Evolutionary conservation across 2,888 invertebrate genomes (phyloP).

Genomic region (Apomyelois bistriatella): DNA sequence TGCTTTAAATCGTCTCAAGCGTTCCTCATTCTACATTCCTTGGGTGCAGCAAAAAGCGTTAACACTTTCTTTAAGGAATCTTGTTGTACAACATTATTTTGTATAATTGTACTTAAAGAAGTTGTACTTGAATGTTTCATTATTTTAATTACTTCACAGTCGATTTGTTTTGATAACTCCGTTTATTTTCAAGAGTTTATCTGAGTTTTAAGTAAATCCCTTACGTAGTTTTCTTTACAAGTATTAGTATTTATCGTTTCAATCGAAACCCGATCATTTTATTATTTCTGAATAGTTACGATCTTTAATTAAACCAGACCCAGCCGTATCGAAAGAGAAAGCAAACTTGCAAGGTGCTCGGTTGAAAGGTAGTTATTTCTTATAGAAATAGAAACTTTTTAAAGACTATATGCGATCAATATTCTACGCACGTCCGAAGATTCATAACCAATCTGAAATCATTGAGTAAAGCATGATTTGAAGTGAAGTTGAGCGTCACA

Average conservation of each 20-base stretch:
- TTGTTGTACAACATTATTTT: conserved; percentile 18
- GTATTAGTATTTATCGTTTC: too few species aligned
- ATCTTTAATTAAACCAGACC: too few species aligned
- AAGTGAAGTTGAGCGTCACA: conserved; percentile 22
- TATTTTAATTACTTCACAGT: neutral
- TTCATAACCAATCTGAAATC: neutral
- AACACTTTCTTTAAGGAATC: conserved; percentile 18
- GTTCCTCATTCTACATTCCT: conserved; percentile 2
- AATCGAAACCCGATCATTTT: too few species aligned
- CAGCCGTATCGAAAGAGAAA: too few species aligned
- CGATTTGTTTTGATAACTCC: too few species aligned
- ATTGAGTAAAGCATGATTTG: conserved; percentile 26
- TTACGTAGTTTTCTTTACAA: too few species aligned
- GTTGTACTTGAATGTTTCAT: neutral
- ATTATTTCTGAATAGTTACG: too few species aligned
- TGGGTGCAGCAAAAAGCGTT: conserved; percentile 7
- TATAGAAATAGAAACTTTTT: too few species aligned
- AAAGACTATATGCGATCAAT: neutral
- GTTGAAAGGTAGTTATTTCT: too few species aligned
- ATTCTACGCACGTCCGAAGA: neutral
- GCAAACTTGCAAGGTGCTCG: too few species aligned
- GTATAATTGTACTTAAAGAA: conserved; percentile 10
- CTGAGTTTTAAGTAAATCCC: too few species aligned
- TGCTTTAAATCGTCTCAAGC: conserved; percentile 6
- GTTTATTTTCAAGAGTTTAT: too few species aligned